Conservation (phyloP, 1,140 invertebrate genomes). For the Pomacea maculata region DNA sequence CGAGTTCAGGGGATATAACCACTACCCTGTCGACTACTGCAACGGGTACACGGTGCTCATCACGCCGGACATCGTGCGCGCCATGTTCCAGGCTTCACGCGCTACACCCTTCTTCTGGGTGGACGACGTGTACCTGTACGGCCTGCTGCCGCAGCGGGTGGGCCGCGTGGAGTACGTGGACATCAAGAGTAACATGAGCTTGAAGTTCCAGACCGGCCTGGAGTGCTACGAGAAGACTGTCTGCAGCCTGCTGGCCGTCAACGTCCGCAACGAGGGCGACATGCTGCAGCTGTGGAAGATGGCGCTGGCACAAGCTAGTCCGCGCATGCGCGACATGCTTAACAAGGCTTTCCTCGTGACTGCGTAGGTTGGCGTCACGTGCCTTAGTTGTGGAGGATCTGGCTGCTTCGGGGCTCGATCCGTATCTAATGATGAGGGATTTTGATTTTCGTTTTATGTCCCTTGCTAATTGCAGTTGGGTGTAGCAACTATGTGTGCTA, state of each 20-base stretch:
- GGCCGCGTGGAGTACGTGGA: slow-evolving; percentile 30
- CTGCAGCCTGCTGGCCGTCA: slow-evolving; percentile 28
- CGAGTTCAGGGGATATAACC: slow-evolving; percentile 36
- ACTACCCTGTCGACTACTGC: slow-evolving; percentile 59
- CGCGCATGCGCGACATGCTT: not conserved
- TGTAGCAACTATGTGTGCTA: no score
- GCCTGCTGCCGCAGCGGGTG: slow-evolving; percentile 49
- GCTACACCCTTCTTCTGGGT: slow-evolving; percentile 62
- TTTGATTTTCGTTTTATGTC: no score
- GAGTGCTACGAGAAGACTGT: slow-evolving; percentile 26
- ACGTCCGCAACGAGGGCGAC: slow-evolving; percentile 11
- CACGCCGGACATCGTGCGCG: slow-evolving; percentile 58
- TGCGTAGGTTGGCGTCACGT: no score
- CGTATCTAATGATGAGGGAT: no score
- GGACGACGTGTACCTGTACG: slow-evolving; percentile 66
- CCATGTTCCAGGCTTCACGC: slow-evolving; percentile 53
- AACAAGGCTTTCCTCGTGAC: not conserved
- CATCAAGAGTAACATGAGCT: slow-evolving; percentile 33
- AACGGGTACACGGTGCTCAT: slow-evolving; percentile 63
- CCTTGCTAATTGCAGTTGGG: no score
- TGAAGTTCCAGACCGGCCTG: slow-evolving; percentile 30
- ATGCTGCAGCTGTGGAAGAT: slow-evolving; percentile 23
- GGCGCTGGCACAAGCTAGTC: slow-evolving; percentile 6
- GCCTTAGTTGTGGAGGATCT: no score
- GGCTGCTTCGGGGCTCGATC: no score